Evolutionary conservation across 2,797 vertebrate genomes (phyloP).

Genomic region (Lagodon rhomboides): DNA sequence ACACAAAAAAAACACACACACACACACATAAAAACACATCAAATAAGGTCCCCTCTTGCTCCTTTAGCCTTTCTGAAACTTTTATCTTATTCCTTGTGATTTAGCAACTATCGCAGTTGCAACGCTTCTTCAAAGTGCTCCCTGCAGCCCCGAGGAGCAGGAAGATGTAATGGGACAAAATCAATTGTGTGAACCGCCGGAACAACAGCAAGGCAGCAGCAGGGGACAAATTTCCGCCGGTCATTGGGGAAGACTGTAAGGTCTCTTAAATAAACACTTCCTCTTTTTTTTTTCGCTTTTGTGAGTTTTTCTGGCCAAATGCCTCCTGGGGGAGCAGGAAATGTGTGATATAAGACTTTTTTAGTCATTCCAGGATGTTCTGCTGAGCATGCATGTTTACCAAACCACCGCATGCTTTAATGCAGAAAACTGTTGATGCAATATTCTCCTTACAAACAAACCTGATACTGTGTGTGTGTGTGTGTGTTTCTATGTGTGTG

Average conservation of each 20-base stretch:
- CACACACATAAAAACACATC: conserved; percentile 19
- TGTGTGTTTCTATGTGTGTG: too few relatives aligned
- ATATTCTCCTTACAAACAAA: background rate
- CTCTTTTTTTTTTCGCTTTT: conserved; percentile 33
- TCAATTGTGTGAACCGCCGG: conserved; percentile 52
- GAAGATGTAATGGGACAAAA: conserved; percentile 57
- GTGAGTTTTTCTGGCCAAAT: conserved; percentile 34
- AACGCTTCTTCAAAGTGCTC: conserved; percentile 64
- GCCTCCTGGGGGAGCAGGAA: conserved; percentile 37
- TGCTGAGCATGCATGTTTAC: conserved; percentile 36
- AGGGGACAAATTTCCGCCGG: conserved; percentile 15
- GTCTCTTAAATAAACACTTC: conserved; percentile 55
- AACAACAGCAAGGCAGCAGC: conserved; percentile 53
- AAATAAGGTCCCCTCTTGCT: conserved; percentile 42
- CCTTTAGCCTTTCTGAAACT: conserved; percentile 48
- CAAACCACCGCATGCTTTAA: background rate
- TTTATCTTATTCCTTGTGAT: conserved; percentile 62
- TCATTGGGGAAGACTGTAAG: conserved; percentile 31
- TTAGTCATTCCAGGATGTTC: conserved; percentile 3
- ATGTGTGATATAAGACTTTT: conserved; percentile 25
- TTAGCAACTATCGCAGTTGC: conserved; percentile 41
- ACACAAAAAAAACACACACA: background rate
- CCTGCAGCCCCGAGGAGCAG: conserved; percentile 46
- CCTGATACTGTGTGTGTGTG: too few relatives aligned
- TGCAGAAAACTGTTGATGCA: background rate